Evolutionary conservation across 2,888 invertebrate species (phyloP), one percentile per base, ranked within the genome.

Genomic region (Atethmia centrago): DNA sequence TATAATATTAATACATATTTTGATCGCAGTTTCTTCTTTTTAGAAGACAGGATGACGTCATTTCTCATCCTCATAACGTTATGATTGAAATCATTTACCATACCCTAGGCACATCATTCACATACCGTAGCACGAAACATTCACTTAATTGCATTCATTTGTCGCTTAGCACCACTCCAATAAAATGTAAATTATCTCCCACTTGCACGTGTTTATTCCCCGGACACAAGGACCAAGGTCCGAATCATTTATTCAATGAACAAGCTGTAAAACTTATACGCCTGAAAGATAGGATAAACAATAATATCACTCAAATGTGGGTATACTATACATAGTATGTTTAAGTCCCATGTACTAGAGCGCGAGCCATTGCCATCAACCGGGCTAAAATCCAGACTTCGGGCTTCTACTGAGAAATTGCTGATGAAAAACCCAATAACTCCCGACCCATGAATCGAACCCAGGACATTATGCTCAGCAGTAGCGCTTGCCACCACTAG

Each of bases 151-250:
- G 45, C 66, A 72, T 61, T 40, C 0, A 62, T 49, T 58, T 64
- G 63, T 36, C 31, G 12, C 45, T 16, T 25, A 65, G 28, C 49
- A 49, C 25, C 40, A 69, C 19, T 7, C 12, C 21, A 58, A 45
- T 49, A 16, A 71, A 71, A 64, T 77, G 59, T 49, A 65, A 67
- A 82, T 67, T 10, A 55, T 53, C 56, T 47, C 25, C 42, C n/a
- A 49, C n/a, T 59, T 10, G 36, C 79, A 77, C 82, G 79, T 71
- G 82, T 67, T 9, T 59, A 77, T 62, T 63, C 82, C 58, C 70
- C 9, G 19, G 77, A 45, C 49, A 31, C 8, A 28, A 49, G 53
- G 49, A 59, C 82, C 77, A 77, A 71, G 66, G 62, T 49, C 31
- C 16, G 19, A 40, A 63, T 64, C 21, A 61, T 61, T 67, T 76